A percentile compares a stretch with the other conserved stretches of the same genome.
These are phyloP conservation scores for Pseudorhiza aurosa DNA, from an alignment of 30 jellyfish, hydroid and myxozoan genomes.

Conservation along the genomic window DNA sequence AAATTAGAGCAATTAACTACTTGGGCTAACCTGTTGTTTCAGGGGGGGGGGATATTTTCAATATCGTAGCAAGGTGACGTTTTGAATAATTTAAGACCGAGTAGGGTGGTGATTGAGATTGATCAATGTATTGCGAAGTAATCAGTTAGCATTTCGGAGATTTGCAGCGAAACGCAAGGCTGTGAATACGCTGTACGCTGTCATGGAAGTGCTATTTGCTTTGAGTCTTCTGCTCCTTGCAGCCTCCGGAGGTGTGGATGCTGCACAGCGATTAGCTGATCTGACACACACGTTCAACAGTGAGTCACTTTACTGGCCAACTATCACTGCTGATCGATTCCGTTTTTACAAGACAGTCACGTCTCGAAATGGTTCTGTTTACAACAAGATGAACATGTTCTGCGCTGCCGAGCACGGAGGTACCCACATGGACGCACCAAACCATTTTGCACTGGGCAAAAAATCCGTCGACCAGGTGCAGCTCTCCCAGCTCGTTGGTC, in stretches of 20 bases:
- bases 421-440: slow-evolving; percentile 93
- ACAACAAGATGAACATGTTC: slow-evolving; percentile 55
- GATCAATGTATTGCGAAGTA: too few relatives aligned
- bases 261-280: slow-evolving; percentile 24
- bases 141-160: too few relatives aligned
- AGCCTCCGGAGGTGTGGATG: not conserved
- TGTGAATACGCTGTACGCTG: too few relatives aligned
- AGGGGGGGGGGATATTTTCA: too few relatives aligned
- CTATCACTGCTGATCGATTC: slow-evolving; percentile 46
- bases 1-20: too few relatives aligned
- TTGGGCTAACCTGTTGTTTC: too few relatives aligned
- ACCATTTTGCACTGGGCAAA: slow-evolving; percentile 74
- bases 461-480: slow-evolving; percentile 49
- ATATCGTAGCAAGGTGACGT: too few relatives aligned
- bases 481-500: slow-evolving; percentile 42
- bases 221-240: not conserved
- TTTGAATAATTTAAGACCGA: too few relatives aligned
- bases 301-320: slow-evolving; percentile 72
- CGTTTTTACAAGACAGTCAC: slow-evolving; percentile 17
- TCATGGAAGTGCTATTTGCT: too few relatives aligned
- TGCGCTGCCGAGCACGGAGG: slow-evolving; percentile 96
- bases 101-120: too few relatives aligned
- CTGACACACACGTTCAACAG: slow-evolving; percentile 62
- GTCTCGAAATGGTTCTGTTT: slow-evolving; percentile 8
- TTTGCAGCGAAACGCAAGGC: too few relatives aligned